Evolutionary conservation across 2,888 invertebrate genomes (phyloP), one percentile per base, ranked within the genome.

Genomic region (Petrolisthes manimaculis): DNA sequence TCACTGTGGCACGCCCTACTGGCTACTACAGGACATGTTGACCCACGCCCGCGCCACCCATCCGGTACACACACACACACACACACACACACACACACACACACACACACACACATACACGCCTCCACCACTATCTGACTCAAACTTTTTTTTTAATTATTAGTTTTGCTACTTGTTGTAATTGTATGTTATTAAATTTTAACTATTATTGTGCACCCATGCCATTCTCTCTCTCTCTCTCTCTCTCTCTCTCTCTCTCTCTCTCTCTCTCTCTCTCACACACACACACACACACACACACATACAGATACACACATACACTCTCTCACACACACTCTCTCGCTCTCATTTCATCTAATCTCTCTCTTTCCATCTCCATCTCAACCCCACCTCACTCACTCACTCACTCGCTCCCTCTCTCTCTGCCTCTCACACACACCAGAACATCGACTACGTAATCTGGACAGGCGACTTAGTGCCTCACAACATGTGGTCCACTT

Each of bases 11-110:
- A 91, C 92, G 0, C 93, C 94, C 0, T 85, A 91, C 14, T 91
- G 92, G 87, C 93, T 93, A 4, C 92, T 94, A 84, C 86, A 92
- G 67, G 96, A 97, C 92, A 96, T 98, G 96, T 94, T 99, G 91
- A 95, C 96, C 91, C 92, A 93, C 84, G 92, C 92, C 56, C 86
- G 84, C 6, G 89, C 89, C 69, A 84, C 54, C 5, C 91, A 91
- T 71, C 87, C 90, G 89, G 96, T 96, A 93, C 94, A 24, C 37
- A 0, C 37, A 37, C 51, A 77, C 37, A 37, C 37, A 77, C 77
- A 77, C 24, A 69, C 69, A 77, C 77, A 37, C n/a, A 79, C 12
- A 79, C 80, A 80, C 54, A 80, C 80, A 80, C 55, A 78, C 78
- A 78, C 78, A 78, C 6, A 78, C 37, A 37, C 37, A 37, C 37